Evolutionary conservation across 2,888 invertebrate genomes (phyloP), one percentile per base, ranked within the genome.

Genomic region (Hypsopygia costalis): DNA sequence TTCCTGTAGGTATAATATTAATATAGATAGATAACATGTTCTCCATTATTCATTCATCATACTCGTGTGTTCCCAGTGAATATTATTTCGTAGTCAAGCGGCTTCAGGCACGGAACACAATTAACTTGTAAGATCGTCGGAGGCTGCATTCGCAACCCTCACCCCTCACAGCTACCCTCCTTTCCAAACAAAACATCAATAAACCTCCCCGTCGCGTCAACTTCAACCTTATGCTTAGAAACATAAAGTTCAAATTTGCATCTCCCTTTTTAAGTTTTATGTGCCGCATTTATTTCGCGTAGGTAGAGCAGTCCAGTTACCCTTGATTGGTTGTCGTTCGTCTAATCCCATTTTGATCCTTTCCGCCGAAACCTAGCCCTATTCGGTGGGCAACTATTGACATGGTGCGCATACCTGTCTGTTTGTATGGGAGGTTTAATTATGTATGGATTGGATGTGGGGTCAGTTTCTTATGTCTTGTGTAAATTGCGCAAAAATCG

Each of bases 271-370:
- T 68, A 74, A 81, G 81, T 87, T 88, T 86, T 86, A 86, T 85
- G 83, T 80, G 80, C 72, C 81, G 81, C 83, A 87, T 87, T 88
- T 88, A 88, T 88, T 83, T 88, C 76, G 76, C 76, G 86, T 88
- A 88, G 88, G 85, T 88, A 88, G 83, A 87, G 69, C 81, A 81
- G 89, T 89, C 89, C 89, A 87, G 89, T 89, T 89, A 89, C 88
- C 88, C 91, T 91, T 92, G 92, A 92, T 92, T 92, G 91, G 91
- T 91, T 91, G 91, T 90, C 91, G 91, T 91, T 91, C 87, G 86
- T 90, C 91, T 92, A 92, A 92, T 92, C 91, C 91, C 90, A 85
- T 89, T 91, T 91, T 91, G 91, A 92, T 91, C 91, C 91, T 86
- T 90, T 89, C 91, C 90, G 90, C 89, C 91, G 76, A 81, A 82